Base-by-base conservation (phyloP, 2,888 invertebrate genomes). In the Aphodius sticticus region DNA sequence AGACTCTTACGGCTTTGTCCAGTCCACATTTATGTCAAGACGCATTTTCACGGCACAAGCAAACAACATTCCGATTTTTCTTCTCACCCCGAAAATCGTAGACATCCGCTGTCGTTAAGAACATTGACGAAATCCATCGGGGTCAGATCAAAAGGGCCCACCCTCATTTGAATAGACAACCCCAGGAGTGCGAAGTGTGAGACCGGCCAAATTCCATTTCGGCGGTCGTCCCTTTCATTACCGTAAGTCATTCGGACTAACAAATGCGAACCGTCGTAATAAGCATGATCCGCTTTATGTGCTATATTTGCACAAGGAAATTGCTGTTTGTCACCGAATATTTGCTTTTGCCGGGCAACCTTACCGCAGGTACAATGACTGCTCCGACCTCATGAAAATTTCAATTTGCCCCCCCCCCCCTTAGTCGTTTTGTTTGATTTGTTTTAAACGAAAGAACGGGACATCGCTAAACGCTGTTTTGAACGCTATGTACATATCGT, bases 271-370 rank as follows among this genome's bases (percentile, higher is more conserved):
- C 53, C 53, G 53, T 53, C 53, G 53, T 53, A 53, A 53, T 53
- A 53, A 53, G 53, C 53, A 5, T 53, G 7, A 53, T 53, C 53
- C 53, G 53, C 53, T 53, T 53, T 53, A 53, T 53, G 53, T 53
- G 53, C 53, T 53, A 53, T 53, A 53, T 53, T 53, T 53, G 53
- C 53, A 9, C 53, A 9, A 53, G 53, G 53, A 53, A 53, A 53
- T 53, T 53, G 53, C 53, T 53, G 53, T 53, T 53, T 53, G 53
- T 53, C 53, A 53, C 53, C 53, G 53, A 53, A 53, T 53, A 53
- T 53, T 53, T 53, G 53, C 53, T 53, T 53, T 53, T 12, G 53
- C 7, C 53, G 53, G 53, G 9, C 53, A 53, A 53, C 9, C 53
- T 2, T 53, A 53, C 7, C 53, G 53, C 53, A 53, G 53, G 53